Percentiles rank a stretch among this genome's conserved stretches.
Evolutionary conservation across 2,888 invertebrate genomes (phyloP).

Genomic region (Dromius quadrimaculatus): DNA sequence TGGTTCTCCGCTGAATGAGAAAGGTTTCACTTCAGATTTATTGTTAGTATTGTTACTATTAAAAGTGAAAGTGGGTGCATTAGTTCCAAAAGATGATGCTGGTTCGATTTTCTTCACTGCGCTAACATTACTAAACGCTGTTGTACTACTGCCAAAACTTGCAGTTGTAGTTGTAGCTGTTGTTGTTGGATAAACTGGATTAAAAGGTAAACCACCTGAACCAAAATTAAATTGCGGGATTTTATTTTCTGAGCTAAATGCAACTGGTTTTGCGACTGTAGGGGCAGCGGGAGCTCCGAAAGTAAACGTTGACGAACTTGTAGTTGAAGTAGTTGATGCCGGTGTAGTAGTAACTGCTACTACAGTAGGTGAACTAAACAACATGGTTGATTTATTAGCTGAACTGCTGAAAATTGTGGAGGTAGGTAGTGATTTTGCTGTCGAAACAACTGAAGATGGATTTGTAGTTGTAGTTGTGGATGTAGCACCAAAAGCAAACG

Average conservation of each 20-base stretch:
- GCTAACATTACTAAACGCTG: not conserved
- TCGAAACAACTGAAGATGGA: slow-evolving; percentile 7
- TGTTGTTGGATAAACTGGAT: slow-evolving; percentile 16
- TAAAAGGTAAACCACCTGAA: slow-evolving; percentile 39
- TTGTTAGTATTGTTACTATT: slow-evolving; percentile 42
- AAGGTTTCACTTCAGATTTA: slow-evolving; percentile 56
- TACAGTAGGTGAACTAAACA: no score
- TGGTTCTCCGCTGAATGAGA: slow-evolving; percentile 55
- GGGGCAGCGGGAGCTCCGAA: slow-evolving; percentile 7
- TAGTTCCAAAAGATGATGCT: slow-evolving; percentile 53
- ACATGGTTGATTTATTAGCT: slow-evolving; percentile 39
- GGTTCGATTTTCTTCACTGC: slow-evolving; percentile 48
- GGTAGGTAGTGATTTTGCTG: slow-evolving; percentile 8
- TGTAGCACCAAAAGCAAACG: slow-evolving; percentile 57
- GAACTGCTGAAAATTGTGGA: slow-evolving; percentile 21
- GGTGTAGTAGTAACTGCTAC: slow-evolving; percentile 5
- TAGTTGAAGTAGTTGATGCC: slow-evolving; percentile 16
- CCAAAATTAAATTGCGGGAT: slow-evolving; percentile 47
- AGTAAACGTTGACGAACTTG: slow-evolving; percentile 8
- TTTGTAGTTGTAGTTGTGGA: slow-evolving; percentile 45
- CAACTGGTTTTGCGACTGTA: slow-evolving; percentile 16
- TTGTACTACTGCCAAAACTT: slow-evolving; percentile 28
- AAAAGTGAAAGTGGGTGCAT: slow-evolving; percentile 54
- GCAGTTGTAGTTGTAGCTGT: slow-evolving; percentile 25
- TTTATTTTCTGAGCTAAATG: slow-evolving; percentile 30